phyloP scores from a whole-genome alignment of 2,797 vertebrate genomes.

The Hydrolagus colliei region DNA sequence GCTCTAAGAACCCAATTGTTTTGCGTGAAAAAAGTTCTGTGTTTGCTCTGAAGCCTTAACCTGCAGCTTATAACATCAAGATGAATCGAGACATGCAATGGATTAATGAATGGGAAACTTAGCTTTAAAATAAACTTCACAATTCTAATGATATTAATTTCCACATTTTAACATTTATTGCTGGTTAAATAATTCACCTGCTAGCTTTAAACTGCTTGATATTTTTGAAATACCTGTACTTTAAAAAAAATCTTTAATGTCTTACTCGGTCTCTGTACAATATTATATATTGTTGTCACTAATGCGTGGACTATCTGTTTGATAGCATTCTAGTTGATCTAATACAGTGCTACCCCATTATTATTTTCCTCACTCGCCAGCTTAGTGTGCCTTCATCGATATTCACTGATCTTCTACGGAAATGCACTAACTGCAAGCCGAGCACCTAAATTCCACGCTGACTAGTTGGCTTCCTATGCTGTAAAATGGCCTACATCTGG shows the following conservation, averaged over 20 bases:
- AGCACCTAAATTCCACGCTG: too few species aligned
- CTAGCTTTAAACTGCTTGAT: neutral
- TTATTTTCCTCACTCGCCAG: too few species aligned
- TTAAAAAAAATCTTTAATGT: neutral
- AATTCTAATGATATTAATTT: neutral
- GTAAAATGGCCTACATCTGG: too few species aligned
- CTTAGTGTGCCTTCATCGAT: too few species aligned
- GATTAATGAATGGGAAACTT: neutral
- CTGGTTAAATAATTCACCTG: constrained; percentile 3
- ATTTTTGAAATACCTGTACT: neutral
- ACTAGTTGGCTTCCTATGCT: too few species aligned
- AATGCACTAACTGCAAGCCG: too few species aligned
- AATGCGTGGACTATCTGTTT: too few species aligned
- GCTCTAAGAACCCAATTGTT: neutral
- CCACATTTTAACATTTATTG: neutral
- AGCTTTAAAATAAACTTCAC: neutral
- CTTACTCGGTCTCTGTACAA: neutral
- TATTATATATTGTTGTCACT: too few species aligned
- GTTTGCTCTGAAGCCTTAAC: neutral
- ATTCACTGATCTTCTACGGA: too few species aligned
- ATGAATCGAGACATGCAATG: neutral
- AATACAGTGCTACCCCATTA: too few species aligned
- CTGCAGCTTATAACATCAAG: neutral
- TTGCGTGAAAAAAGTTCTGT: neutral
- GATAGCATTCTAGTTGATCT: too few species aligned